These are phyloP conservation scores for Austrofundulus limnaeus DNA, from an alignment of 2,113 vertebrate species.

Conservation along the genomic window DNA sequence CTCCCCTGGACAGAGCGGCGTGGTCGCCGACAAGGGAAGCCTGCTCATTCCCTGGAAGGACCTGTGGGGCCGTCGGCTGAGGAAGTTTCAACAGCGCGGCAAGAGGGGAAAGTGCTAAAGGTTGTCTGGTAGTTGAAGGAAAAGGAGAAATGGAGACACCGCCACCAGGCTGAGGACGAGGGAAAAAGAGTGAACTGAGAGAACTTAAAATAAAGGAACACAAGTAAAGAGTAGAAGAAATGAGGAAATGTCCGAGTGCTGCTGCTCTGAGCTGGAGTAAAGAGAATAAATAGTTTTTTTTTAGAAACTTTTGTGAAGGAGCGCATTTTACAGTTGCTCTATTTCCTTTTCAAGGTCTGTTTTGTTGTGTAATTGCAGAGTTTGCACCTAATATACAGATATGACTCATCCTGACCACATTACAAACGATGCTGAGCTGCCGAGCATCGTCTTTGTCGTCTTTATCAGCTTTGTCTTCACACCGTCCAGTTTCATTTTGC, in stretches of 20 bases:
- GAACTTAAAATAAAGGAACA: constrained; percentile 49
- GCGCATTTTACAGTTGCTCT: constrained; percentile 68
- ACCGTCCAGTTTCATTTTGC: constrained; percentile 30
- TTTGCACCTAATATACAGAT: constrained; percentile 82
- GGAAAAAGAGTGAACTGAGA: constrained; percentile 58
- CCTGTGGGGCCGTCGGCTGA: constrained; percentile 93
- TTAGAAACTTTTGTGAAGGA: constrained; percentile 77
- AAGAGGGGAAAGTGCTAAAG: constrained; percentile 98
- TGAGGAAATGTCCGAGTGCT: constrained; percentile 64
- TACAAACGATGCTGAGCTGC: constrained; percentile 51
- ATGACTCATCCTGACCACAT: constrained; percentile 61
- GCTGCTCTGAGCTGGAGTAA: constrained; percentile 76
- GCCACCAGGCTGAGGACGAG: constrained; percentile 28
- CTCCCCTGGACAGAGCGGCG: constrained; percentile 93
- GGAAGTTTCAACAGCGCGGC: constrained; percentile 98
- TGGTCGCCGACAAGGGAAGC: constrained; percentile 96
- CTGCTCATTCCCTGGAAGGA: constrained; percentile 98
- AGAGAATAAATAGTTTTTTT: constrained; percentile 64
- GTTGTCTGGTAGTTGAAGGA: constrained; percentile 64
- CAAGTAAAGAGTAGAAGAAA: constrained; percentile 44
- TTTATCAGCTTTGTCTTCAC: constrained; percentile 38
- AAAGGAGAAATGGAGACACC: constrained; percentile 4
- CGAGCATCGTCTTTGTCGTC: constrained; percentile 61
- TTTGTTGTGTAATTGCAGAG: constrained; percentile 80
- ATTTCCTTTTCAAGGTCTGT: constrained; percentile 58